phyloP scores from a whole-genome alignment of 2,113 vertebrate species.

The Brienomyrus longianalis region DNA sequence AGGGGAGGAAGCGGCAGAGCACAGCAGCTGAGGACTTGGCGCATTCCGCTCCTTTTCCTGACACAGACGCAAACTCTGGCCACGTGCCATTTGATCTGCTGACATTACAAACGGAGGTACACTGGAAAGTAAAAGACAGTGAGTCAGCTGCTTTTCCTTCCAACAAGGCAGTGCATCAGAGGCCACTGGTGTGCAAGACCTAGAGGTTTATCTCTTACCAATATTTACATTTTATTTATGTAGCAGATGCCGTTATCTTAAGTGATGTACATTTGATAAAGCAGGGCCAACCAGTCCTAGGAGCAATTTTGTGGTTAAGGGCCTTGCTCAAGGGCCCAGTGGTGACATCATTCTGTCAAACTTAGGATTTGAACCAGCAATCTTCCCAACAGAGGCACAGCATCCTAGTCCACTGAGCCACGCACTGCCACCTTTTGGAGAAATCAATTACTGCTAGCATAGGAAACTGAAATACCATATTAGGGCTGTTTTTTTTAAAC shows the following conservation, averaged over 20 bases:
- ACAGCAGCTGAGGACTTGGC: not conserved
- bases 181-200: not conserved
- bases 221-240: not conserved
- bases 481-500: not conserved
- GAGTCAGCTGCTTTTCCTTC: not conserved
- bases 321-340: not conserved
- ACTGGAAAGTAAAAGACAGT: conserved; percentile 26
- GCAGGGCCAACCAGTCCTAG: not conserved
- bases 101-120: conserved; percentile 40
- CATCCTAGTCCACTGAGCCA: not conserved
- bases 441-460: not conserved
- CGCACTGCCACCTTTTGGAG: not conserved
- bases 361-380: not conserved
- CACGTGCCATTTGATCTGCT: conserved; percentile 42
- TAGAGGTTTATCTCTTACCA: not conserved
- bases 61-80: conserved; percentile 23
- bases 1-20: not conserved
- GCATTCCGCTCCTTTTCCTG: not conserved
- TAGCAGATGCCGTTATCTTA: not conserved
- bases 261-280: not conserved
- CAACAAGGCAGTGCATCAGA: not conserved
- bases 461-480: not conserved
- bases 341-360: not conserved
- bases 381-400: not conserved
- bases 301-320: not conserved